A percentile compares a stretch with the other conserved stretches of the same genome.
Conservation (phyloP, 2,113 vertebrate species). For the Numida meleagris region DNA sequence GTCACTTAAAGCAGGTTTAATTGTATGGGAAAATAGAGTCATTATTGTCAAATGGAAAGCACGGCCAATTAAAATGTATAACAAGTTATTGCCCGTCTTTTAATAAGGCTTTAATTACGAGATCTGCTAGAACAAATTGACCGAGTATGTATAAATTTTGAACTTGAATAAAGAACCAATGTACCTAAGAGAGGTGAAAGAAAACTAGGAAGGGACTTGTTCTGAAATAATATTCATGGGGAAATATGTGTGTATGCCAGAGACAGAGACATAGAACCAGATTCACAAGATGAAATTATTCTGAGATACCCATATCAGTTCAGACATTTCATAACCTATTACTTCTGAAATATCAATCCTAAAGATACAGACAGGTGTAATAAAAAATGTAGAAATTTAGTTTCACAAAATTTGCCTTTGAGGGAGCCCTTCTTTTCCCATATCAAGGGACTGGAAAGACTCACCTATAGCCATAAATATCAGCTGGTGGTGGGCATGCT, state of each 20-base stretch:
- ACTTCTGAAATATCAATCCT: not conserved
- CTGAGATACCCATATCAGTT: not conserved
- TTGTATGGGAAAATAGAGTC: not conserved
- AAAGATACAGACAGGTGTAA: not conserved
- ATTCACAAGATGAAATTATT: not conserved
- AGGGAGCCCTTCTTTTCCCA: not conserved
- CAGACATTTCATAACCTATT: not conserved
- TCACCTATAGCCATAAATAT: not conserved
- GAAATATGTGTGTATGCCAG: not conserved
- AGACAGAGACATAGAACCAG: not conserved
- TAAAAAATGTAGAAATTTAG: not conserved
- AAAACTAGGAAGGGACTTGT: not conserved
- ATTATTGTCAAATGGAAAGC: conserved; percentile 21
- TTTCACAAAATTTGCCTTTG: not conserved
- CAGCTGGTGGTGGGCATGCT: not conserved
- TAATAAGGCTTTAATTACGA: conserved; percentile 2
- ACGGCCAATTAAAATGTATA: conserved; percentile 21
- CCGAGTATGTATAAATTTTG: not conserved
- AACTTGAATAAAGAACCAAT: not conserved
- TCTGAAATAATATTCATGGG: not conserved
- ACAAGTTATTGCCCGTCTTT: not conserved
- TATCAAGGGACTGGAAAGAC: not conserved
- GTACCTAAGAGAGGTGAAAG: not conserved
- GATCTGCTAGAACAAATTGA: not conserved
- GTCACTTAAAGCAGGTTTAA: conserved; percentile 14